Evolutionary conservation across 2,113 vertebrate genomes (phyloP), one percentile per base, ranked within the genome.

Genomic region (Brachyistius frenatus): DNA sequence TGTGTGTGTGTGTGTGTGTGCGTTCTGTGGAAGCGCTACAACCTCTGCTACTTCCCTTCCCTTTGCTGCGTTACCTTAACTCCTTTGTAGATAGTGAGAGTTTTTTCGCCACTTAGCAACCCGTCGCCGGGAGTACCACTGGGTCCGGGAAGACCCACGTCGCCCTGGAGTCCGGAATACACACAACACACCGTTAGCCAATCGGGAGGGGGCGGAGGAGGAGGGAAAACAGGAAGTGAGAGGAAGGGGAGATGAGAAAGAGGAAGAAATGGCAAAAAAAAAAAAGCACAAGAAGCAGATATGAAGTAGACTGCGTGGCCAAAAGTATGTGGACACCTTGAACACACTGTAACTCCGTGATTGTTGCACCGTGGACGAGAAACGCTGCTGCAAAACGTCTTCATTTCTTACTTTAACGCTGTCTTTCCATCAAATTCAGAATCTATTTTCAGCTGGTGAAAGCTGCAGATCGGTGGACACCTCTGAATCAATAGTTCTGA

Each of bases 11-110:
- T 52, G 35, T 39, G 31, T 67, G 61, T 56, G 61, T 84, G 54
- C 66, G 52, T 62, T 11, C 31, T 56, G 53, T 67, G 13, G 11
- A 49, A 47, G 66, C 47, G 37, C 65, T 76, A 64, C 41, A 55
- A 66, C 79, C 66, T 88, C 81, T 32, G 76, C 62, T 79, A 44
- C 62, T 74, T 60, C 54, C 76, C 74, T 86, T 88, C 76, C 82
- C 74, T 76, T 3, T 58, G 79, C 77, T 75, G 70, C 77, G 88
- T 95, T 94, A 96, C 95, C 95, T 94, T 94, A 61, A 93, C 93
- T 95, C 95, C 95, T 94, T 94, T 95, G 93, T 94, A 93, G 92
- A 95, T 93, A 73, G 91, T 94, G 90, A 93, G 88, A 55, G 87
- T 83, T 85, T 83, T 65, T 69, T 89, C 88, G 68, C 83, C 88